A percentile compares a stretch with the other conserved stretches of the same genome.
Conservation (phyloP, 2,113 vertebrate species). For the Herpetotheres cachinnans region DNA sequence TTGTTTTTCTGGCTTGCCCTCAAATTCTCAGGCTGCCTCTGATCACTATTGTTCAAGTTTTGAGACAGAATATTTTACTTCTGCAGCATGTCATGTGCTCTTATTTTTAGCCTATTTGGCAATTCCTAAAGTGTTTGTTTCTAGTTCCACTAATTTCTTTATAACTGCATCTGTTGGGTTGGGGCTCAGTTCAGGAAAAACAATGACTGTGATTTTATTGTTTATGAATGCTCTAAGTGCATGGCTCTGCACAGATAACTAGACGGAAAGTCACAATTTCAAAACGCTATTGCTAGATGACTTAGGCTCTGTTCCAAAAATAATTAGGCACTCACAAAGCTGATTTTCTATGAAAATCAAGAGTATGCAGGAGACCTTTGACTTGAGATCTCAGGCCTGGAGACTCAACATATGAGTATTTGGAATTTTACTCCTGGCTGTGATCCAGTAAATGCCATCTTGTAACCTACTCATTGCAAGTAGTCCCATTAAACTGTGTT, state of each 20-base stretch:
- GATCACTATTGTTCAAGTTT: constrained; percentile 8
- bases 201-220: constrained; percentile 12
- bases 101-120: constrained; percentile 58
- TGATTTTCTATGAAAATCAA: background rate
- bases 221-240: background rate
- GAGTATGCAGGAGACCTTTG: background rate
- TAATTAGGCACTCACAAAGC: constrained; percentile 1
- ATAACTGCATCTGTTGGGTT: background rate
- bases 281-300: constrained; percentile 10
- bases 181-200: constrained; percentile 36
- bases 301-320: constrained; percentile 13
- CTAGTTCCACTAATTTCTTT: constrained; percentile 32
- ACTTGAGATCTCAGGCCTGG: background rate
- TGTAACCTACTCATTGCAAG: background rate
- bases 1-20: background rate
- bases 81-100: background rate
- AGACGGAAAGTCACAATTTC: background rate
- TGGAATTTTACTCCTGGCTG: background rate
- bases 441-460: background rate
- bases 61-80: constrained; percentile 17
- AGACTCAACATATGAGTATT: background rate
- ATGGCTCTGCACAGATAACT: constrained; percentile 18
- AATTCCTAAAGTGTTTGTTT: constrained; percentile 40
- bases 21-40: background rate
- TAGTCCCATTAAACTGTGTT: constrained; percentile 10